Evolutionary conservation across 2,888 invertebrate genomes (phyloP), one percentile per base, ranked within the genome.

Genomic region (Trissolcus brochymenae): DNA sequence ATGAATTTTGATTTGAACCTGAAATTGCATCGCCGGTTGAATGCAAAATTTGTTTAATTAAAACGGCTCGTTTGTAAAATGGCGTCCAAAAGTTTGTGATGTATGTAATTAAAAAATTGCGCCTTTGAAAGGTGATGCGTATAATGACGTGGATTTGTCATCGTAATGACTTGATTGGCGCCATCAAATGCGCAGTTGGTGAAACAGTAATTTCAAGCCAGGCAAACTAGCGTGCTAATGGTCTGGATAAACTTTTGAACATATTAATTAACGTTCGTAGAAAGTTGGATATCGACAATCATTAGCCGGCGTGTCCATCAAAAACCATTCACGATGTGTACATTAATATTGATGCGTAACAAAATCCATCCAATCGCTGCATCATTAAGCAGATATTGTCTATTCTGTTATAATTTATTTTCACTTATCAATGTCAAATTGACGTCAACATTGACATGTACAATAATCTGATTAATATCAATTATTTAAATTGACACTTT

Each of bases 221-320:
- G 9, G 9, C 56, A 49, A 65, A 56, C 65, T 56, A 50, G 49
- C 46, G 56, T 49, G 21, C 50, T 56, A 50, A 65, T 65, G 65
- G 40, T 43, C 56, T 54, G 56, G 16, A 50, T 50, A 56, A 65
- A 56, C 65, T 35, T 65, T 49, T 50, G 65, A 49, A 40, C 43
- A 56, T 50, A 40, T 65, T 56, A 56, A 56, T 64, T 64, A 64
- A 54, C 54, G 46, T 43, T 43, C 43, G 62, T 54, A 25, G 62
- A 54, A 64, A 54, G 54, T 54, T n/a, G 21, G 51, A 6, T n/a
- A 51, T 51, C n/a, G 60, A 14, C 35, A 21, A 43, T 57, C 43
- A 43, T 43, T 19, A 57, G 40, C 11, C 21, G 21, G n/a, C 2
- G 43, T n/a, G 29, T 21, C 29, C 17, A 57, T 41, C 43, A 43